Evolutionary conservation across 2,113 vertebrate genomes (phyloP).

Genomic region (Odocoileus hemionus): DNA sequence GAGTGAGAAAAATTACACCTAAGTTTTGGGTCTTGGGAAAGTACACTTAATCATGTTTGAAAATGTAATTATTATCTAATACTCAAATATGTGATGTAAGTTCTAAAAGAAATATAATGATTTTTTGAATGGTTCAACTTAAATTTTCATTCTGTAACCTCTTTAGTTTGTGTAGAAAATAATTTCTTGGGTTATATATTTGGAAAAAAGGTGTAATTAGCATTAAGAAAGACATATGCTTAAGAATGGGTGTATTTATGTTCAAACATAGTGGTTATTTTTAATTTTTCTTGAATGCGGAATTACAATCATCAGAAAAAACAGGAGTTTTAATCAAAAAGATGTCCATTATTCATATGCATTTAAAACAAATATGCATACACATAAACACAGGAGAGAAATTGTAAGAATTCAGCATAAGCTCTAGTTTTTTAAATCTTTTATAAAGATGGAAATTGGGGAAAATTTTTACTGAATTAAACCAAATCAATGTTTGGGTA

Average conservation of each 20-base stretch:
- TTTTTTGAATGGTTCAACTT: neutral
- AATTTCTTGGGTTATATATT: neutral
- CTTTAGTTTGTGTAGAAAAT: neutral
- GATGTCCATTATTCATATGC: neutral
- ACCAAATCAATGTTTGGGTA: neutral
- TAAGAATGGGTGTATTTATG: neutral
- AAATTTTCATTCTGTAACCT: neutral
- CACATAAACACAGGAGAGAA: neutral
- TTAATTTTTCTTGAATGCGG: neutral
- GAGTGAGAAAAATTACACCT: neutral
- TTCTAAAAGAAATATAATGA: constrained; percentile 2
- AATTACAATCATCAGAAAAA: neutral
- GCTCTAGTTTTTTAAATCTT: neutral
- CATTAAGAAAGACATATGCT: neutral
- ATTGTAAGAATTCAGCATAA: neutral
- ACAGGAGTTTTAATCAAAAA: constrained; percentile 1
- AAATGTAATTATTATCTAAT: constrained; percentile 32
- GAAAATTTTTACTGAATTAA: neutral
- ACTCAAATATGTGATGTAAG: neutral
- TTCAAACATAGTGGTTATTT: neutral
- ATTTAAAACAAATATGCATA: neutral
- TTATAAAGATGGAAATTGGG: neutral
- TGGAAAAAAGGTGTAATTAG: neutral
- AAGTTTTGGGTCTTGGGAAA: neutral
- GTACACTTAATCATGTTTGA: neutral